Conservation (phyloP, 2,797 vertebrate species). For the Notolepis coatsorum region DNA sequence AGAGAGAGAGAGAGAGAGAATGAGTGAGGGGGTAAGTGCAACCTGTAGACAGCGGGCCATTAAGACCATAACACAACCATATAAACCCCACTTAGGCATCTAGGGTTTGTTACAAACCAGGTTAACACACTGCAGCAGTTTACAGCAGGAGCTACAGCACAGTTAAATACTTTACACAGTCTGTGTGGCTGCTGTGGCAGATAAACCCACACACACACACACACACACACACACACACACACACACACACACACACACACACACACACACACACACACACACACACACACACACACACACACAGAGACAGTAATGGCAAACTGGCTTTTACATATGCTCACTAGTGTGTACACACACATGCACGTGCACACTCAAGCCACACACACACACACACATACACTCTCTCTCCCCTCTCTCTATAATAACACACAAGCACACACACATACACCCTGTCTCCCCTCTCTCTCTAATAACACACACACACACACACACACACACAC, state of each 20-base stretch:
- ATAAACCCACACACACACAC: constrained; percentile 4
- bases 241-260: constrained; percentile 10
- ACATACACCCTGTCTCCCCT: too few relatives aligned
- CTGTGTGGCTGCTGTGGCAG: constrained; percentile 36
- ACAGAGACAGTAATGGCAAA: background rate
- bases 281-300: constrained; percentile 16
- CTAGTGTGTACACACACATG: background rate
- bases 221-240: background rate
- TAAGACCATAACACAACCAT: constrained; percentile 52
- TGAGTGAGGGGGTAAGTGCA: constrained; percentile 57
- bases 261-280: constrained; percentile 15
- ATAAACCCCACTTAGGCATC: constrained; percentile 54
- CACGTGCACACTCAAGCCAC: too few relatives aligned
- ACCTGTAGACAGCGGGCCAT: constrained; percentile 51
- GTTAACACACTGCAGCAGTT: constrained; percentile 64
- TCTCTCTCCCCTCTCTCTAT: too few relatives aligned
- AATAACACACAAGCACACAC: too few relatives aligned
- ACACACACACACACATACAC: too few relatives aligned
- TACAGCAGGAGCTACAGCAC: constrained; percentile 54
- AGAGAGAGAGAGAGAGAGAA: constrained; percentile 26
- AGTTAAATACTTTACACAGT: constrained; percentile 52
- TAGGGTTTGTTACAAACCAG: constrained; percentile 58
- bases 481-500: too few relatives aligned
- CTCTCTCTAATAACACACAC: too few relatives aligned
- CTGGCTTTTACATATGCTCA: constrained; percentile 6